Evolutionary conservation across 1,140 invertebrate species (phyloP), one percentile per base, ranked within the genome.

Genomic region (Drosophila tsacasi): DNA sequence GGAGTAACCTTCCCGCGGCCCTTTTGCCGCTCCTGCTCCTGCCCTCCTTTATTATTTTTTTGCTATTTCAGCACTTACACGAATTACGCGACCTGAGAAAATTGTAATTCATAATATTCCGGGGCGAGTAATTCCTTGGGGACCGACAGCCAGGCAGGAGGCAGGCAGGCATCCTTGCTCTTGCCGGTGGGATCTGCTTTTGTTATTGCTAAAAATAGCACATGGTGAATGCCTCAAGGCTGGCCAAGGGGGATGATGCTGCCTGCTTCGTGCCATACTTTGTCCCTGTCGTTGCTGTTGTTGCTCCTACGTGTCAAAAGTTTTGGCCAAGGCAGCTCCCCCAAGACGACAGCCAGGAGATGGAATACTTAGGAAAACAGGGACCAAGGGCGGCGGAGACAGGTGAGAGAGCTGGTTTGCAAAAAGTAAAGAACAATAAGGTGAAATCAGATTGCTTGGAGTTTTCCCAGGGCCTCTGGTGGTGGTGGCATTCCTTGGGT

Each of bases 81-180:
- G 83, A 83, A 87, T 89, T 83, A 89, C 77, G 67, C 83, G 77
- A 80, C 73, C 77, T 73, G 50, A 79, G 59, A 83, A 68, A 66
- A 84, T 87, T 87, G 84, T 87, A 84, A 89, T 87, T 87, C 84
- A 87, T 89, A 87, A 84, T 89, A 89, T 87, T 67, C 80, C 64
- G 21, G 37, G 21, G 15, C 27, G 32, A 80, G 62, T 47, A 50
- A 81, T 64, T 72, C 79, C 58, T 39, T 50, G 61, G 64, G 75
- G 60, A 67, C 50, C 57, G 49, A n/a, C 46, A n/a, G 19, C 4
- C 42, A 19, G 52, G 13, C 49, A 19, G 58, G 21, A 44, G 19
- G 44, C 21, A 23, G 19, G 5, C 10, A 35, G 71, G 40, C 52
- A 59, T 52, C 39, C 55, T 58, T 50, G 54, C 61, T 60, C 66